These are phyloP conservation scores for Larimichthys polyactis DNA, from an alignment of 2,113 vertebrate species.

Conservation along the genomic window DNA sequence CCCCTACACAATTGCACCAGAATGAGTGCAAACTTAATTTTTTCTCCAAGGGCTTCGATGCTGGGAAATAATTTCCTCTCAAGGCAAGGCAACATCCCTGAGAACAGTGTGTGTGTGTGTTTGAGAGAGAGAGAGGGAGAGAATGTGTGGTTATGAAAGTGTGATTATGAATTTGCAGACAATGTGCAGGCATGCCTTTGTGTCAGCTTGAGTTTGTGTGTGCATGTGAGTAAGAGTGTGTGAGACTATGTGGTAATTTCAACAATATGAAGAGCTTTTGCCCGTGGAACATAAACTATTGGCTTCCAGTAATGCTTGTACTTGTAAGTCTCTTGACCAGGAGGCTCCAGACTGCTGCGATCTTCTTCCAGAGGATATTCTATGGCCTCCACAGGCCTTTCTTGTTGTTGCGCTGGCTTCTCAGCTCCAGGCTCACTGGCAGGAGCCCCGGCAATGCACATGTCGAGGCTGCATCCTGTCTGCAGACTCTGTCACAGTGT, in stretches of 20 bases:
- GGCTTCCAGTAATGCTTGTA: conserved; percentile 45
- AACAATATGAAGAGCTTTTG: conserved; percentile 59
- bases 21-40: conserved; percentile 55
- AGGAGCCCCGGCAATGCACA: conserved; percentile 44
- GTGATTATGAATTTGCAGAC: conserved; percentile 74
- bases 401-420: conserved; percentile 49
- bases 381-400: conserved; percentile 43
- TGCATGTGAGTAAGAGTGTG: conserved; percentile 36
- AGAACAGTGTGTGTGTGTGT: conserved; percentile 44
- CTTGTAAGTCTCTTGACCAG: conserved; percentile 65
- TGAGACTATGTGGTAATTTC: conserved; percentile 66
- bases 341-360: conserved; percentile 73
- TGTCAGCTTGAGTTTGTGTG: conserved; percentile 70
- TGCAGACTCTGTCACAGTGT: conserved; percentile 65
- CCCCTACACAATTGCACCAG: conserved; percentile 48
- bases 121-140: conserved; percentile 9
- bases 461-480: conserved; percentile 68
- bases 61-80: conserved; percentile 70
- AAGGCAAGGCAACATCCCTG: conserved; percentile 52
- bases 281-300: conserved; percentile 65
- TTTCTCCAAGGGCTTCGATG: conserved; percentile 54
- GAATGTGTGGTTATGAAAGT: conserved; percentile 70
- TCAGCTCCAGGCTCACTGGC: conserved; percentile 63
- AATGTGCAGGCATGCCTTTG: conserved; percentile 75
- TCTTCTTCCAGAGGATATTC: conserved; percentile 66